Base-by-base conservation (phyloP, 2,888 invertebrate genomes). In the Leucophora obtusa region DNA sequence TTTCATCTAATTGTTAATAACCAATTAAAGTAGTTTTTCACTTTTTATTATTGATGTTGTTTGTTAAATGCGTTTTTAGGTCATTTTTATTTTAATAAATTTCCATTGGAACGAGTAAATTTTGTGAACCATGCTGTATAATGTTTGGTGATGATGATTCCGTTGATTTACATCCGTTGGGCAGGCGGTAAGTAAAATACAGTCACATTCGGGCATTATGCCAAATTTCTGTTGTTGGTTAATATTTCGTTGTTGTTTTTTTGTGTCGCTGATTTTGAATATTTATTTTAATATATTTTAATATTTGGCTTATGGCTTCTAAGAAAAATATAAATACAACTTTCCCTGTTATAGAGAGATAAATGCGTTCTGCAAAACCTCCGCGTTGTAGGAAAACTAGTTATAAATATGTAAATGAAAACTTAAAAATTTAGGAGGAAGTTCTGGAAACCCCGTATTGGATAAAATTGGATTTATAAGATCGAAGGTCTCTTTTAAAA, bases 51-150 rank as follows among this genome's bases (percentile, higher is more conserved):
- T 54, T 70, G 21, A 60, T 70, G 59, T 51, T 70, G 51, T 33
- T 76, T 68, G 15, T 78, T 79, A 70, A 75, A 76, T 85, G 84
- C 85, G 85, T 82, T 86, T 86, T 86, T 85, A 85, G 86, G 86
- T 86, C 86, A 86, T 83, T 83, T 86, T 86, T 86, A 85, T 83
- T 80, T 84, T 85, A 84, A 85, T 83, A 74, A 71, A 71, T 82
- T 74, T 80, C 73, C 77, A 74, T 75, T 65, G n/a, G 50, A 70
- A 56, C 8, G 9, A 70, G 51, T 47, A 66, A 62, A 53, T 71
- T 65, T 53, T 76, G 33, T 28, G 69, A 60, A 73, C 62, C 68
- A 72, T 75, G 62, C 63, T 68, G 11, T 15, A 75, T 35, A 59
- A 66, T 71, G 17, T 59, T 74, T n/a, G 35, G 17, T 53, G 10